Base-by-base conservation (phyloP, 2,888 invertebrate genomes). In the Platerodrilus igneus region DNA sequence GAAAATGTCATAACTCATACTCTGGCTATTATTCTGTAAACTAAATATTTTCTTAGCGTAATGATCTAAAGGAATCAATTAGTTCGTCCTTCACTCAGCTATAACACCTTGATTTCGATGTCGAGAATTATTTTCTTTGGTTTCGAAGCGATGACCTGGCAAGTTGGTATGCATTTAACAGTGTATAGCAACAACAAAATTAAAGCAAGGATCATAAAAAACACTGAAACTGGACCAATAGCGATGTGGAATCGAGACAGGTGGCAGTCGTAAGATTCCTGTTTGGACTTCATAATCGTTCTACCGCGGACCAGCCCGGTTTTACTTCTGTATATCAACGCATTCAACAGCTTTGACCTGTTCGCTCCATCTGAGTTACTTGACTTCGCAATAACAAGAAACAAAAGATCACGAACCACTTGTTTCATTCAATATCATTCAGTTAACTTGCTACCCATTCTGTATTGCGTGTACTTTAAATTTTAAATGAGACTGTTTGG, bases 201-300 rank as follows among this genome's bases (percentile, higher is more conserved):
- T 46, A 42, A 48, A 48, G 40, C 37, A 42, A 45, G 41, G 35
- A 16, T 36, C 37, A 53, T 49, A 60, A 62, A 63, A 62, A 63
- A 59, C 58, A 58, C 60, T 55, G 52, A 60, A 63, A 58, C 58
- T 58, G 60, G 62, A 64, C 66, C 66, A 66, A 66, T 66, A 45
- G 60, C 59, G 53, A 56, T 48, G 59, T 57, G 55, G 58, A 53
- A 54, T 53, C 51, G 60, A 58, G 65, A 65, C 66, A 66, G 66
- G 66, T 66, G 66, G 65, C 61, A 60, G 59, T 58, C 63, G 63
- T 55, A 57, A 58, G 64, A 64, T 62, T 64, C 64, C 59, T 57
- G 64, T 62, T 59, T 57, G 51, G 55, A 56, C 31, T 58, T 59
- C 53, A 58, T 62, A 63, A 60, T 63, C 57, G 58, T 52, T 57